Percentiles rank a stretch among this genome's conserved stretches.
These are phyloP conservation scores for Rachycentron canadum DNA, from an alignment of 2,797 vertebrate species.

Conservation along the genomic window DNA sequence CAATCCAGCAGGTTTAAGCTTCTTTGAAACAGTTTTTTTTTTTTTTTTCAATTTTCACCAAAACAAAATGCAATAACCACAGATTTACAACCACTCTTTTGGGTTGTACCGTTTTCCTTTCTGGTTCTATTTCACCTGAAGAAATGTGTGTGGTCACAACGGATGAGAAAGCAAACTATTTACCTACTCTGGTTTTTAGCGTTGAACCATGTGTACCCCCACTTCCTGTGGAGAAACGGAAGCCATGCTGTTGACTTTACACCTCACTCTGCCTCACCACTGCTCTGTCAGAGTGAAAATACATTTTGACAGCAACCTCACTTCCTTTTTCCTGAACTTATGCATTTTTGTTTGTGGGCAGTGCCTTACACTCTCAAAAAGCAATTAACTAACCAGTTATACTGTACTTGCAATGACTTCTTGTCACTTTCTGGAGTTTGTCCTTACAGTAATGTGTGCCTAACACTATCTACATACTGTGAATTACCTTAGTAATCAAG, in stretches of 20 bases:
- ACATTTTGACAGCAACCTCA: background rate
- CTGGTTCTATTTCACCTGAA: background rate
- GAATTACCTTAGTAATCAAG: background rate
- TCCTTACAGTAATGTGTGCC: constrained; percentile 9
- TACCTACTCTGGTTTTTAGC: background rate
- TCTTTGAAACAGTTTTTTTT: constrained; percentile 3
- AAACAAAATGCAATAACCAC: constrained; percentile 33
- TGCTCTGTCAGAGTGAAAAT: constrained; percentile 2
- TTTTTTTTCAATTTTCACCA: constrained; percentile 15
- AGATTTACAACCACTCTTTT: background rate
- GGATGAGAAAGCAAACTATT: background rate
- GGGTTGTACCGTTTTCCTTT: background rate
- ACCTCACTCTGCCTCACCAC: background rate
- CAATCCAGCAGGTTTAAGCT: background rate
- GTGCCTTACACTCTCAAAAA: constrained; percentile 69
- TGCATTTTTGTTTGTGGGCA: constrained; percentile 39
- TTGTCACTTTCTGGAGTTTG: background rate
- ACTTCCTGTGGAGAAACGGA: constrained; percentile 39
- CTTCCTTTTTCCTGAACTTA: background rate
- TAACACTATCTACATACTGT: background rate
- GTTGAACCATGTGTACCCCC: background rate
- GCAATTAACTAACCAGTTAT: constrained; percentile 13
- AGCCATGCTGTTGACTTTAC: too few species aligned
- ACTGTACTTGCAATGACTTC: constrained; percentile 7
- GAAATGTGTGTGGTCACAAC: background rate